phyloP scores from a whole-genome alignment of 2,113 vertebrate genomes.

The Lophura nycthemera region DNA sequence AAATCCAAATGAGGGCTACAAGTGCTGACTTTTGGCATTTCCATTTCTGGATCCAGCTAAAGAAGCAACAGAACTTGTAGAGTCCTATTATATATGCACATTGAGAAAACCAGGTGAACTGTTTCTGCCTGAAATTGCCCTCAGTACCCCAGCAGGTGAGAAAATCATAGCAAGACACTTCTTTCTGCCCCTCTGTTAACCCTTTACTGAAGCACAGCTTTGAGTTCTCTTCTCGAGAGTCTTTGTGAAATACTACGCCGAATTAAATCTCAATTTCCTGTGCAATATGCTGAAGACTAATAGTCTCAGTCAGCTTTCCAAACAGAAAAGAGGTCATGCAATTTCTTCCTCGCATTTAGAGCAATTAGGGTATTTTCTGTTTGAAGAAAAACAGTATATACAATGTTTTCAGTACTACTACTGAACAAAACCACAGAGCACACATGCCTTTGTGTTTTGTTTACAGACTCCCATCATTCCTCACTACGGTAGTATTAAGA shows the following conservation, averaged over 20 bases:
- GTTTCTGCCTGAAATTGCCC: neutral
- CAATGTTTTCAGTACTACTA: neutral
- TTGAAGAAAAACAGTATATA: neutral
- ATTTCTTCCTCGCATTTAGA: neutral
- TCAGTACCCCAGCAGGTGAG: neutral
- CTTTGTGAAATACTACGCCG: neutral
- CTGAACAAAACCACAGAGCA: neutral
- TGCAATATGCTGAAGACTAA: neutral
- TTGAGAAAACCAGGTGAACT: neutral
- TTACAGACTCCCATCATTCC: neutral
- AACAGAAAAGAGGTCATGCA: neutral
- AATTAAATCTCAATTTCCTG: neutral
- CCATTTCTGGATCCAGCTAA: neutral
- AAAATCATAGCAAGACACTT: neutral
- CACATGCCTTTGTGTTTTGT: neutral
- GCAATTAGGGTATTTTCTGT: neutral
- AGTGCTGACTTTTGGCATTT: neutral
- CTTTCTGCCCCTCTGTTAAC: neutral
- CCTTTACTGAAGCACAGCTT: neutral
- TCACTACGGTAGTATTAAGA: neutral
- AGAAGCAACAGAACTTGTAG: neutral
- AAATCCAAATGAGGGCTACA: neutral
- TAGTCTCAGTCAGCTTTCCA: neutral
- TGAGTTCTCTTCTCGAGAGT: neutral
- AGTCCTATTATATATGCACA: neutral